phyloP scores from a whole-genome alignment of 2,888 invertebrate species.

The Caenorhabditis sp. region DNA sequence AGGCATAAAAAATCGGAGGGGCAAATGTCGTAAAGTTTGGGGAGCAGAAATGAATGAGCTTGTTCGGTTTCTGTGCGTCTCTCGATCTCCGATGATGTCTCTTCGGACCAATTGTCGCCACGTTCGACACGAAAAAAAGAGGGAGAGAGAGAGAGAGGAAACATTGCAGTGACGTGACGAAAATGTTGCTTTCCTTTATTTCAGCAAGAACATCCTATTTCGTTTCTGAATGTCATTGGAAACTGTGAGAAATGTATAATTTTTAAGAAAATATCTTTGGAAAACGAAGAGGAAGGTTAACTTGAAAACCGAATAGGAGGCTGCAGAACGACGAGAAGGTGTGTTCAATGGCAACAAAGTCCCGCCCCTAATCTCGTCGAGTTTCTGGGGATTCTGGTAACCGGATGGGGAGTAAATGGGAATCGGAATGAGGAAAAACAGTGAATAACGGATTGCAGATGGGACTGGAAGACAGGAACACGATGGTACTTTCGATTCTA shows the following conservation, averaged over 20 bases:
- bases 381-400: neutral
- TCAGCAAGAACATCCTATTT: no score
- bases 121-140: conserved; percentile 34
- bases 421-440: neutral
- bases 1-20: conserved; percentile 44
- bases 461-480: conserved; percentile 42
- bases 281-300: neutral
- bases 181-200: neutral
- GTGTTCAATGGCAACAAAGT: conserved; percentile 34
- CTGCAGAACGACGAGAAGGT: conserved; percentile 35
- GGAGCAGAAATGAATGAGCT: conserved; percentile 58
- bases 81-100: conserved; percentile 18
- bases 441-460: conserved; percentile 13
- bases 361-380: conserved; percentile 37
- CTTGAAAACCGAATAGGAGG: conserved; percentile 15
- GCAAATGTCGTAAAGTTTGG: conserved; percentile 60
- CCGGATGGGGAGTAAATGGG: conserved; percentile 31
- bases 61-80: conserved; percentile 41
- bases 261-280: conserved; percentile 15
- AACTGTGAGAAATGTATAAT: conserved; percentile 39
- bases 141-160: conserved; percentile 21
- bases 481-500: conserved; percentile 25
- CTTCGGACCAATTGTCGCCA: conserved; percentile 43
- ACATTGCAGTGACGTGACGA: conserved; percentile 21
- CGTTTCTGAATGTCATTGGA: no score